These are phyloP conservation scores for Scaptomyza parva DNA, from an alignment of 2,888 invertebrate genomes.

Conservation along the genomic window DNA sequence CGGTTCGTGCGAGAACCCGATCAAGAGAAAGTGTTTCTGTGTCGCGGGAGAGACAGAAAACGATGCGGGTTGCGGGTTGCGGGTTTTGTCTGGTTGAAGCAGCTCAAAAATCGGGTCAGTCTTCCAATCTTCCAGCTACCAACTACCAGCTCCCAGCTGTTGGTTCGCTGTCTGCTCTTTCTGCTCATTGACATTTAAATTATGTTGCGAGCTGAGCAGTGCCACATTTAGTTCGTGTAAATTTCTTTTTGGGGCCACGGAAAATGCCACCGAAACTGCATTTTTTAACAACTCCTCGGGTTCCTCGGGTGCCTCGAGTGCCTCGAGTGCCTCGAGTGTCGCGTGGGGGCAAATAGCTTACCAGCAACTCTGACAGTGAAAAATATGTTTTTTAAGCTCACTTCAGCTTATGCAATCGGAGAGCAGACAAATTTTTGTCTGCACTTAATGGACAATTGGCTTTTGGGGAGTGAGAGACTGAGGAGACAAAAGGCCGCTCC, in stretches of 20 bases:
- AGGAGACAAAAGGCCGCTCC: constrained; percentile 55
- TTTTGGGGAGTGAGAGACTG: too few species aligned
- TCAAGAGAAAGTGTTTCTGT: constrained; percentile 74
- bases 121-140: constrained; percentile 28
- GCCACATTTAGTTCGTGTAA: constrained; percentile 43
- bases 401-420: constrained; percentile 67
- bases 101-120: constrained; percentile 60
- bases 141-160: constrained; percentile 47
- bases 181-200: constrained; percentile 74
- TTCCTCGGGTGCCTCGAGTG: too few species aligned
- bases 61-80: constrained; percentile 32
- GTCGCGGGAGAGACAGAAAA: constrained; percentile 24
- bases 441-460: constrained; percentile 67
- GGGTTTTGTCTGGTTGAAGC: constrained; percentile 26
- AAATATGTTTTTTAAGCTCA: constrained; percentile 50
- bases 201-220: constrained; percentile 46
- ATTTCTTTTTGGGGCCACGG: constrained; percentile 49
- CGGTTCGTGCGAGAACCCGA: constrained; percentile 65
- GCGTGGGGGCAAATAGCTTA: constrained; percentile 64
- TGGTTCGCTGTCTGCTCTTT: constrained; percentile 50
- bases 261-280: constrained; percentile 72
- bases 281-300: constrained; percentile 37
- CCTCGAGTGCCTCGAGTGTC: constrained; percentile 50
- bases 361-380: constrained; percentile 66
- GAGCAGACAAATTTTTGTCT: constrained; percentile 29